These are phyloP conservation scores for Pseudachorutes palmiensis DNA, from an alignment of 1,140 invertebrate genomes.

Conservation along the genomic window DNA sequence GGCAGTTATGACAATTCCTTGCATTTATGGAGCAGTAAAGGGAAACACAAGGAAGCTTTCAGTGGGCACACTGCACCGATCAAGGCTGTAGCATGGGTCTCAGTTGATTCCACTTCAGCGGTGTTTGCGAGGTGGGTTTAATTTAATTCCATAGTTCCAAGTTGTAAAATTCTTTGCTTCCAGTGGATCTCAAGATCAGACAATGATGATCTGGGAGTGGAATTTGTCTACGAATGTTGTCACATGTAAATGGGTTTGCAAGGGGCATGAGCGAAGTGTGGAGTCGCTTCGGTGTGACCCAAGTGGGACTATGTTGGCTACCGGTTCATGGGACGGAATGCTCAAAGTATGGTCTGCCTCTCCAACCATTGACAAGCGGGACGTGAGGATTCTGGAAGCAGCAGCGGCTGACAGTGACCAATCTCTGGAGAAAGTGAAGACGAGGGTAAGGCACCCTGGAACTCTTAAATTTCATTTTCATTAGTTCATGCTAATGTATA, in stretches of 20 bases:
- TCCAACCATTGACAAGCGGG: slow-evolving; percentile 8
- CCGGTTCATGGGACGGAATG: slow-evolving; percentile 78
- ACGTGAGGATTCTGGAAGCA: slow-evolving; percentile 20
- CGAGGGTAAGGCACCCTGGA: slow-evolving; percentile 8
- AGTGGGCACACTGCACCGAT: slow-evolving; percentile 76
- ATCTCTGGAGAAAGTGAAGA: slow-evolving; percentile 18
- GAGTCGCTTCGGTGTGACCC: slow-evolving; percentile 69
- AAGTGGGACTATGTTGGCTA: slow-evolving; percentile 62
- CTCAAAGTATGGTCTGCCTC: slow-evolving; percentile 51
- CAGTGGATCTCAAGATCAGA: slow-evolving; percentile 85
- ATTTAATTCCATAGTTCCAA: slow-evolving; percentile 4
- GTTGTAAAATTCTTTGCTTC: slow-evolving; percentile 31
- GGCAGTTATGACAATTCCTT: slow-evolving; percentile 93
- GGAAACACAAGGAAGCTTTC: slow-evolving; percentile 70
- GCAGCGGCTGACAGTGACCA: slow-evolving; percentile 14
- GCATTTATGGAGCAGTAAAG: slow-evolving; percentile 77
- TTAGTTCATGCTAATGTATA: too few relatives aligned
- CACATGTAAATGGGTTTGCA: slow-evolving; percentile 68
- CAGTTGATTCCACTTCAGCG: slow-evolving; percentile 52
- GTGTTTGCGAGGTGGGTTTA: slow-evolving; percentile 72
- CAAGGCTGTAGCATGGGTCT: slow-evolving; percentile 80
- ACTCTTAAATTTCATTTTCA: too few relatives aligned
- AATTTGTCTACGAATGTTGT: slow-evolving; percentile 65
- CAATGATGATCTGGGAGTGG: slow-evolving; percentile 84
- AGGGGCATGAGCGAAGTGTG: slow-evolving; percentile 79